phyloP scores from a whole-genome alignment of 2,888 invertebrate species.

The Epirrita christyi region DNA sequence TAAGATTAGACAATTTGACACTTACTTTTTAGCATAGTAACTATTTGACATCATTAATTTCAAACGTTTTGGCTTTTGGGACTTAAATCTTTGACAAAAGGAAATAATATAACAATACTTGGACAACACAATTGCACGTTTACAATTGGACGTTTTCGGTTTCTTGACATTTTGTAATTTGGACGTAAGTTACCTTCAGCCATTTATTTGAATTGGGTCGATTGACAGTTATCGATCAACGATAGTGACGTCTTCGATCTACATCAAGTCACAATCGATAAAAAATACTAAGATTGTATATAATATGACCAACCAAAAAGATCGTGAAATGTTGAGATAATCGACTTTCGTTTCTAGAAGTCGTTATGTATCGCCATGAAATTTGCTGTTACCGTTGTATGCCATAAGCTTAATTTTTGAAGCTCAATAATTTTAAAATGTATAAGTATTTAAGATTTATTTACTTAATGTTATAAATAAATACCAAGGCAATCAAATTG shows the following conservation, averaged over 20 bases:
- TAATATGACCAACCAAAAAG: conserved; percentile 1
- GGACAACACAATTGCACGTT: no score
- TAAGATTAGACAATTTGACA: no score
- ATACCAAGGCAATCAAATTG: conserved; percentile 4
- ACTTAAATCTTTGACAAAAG: no score
- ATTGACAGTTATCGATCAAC: conserved; percentile 7
- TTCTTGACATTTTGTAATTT: no score
- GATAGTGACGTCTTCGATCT: neutral
- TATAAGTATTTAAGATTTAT: conserved; percentile 6
- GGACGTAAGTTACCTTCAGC: no score
- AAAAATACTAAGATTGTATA: neutral
- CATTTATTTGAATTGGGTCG: conserved; percentile 6
- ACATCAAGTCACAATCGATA: neutral
- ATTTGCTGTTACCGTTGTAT: conserved; percentile 26
- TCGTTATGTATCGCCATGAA: conserved; percentile 3
- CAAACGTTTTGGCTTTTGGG: no score
- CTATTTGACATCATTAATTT: no score
- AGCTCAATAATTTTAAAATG: conserved; percentile 18
- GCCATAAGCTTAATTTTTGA: conserved; percentile 26
- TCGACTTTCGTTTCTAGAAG: neutral
- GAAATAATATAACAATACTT: no score
- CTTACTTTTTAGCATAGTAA: no score
- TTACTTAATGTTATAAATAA: conserved; percentile 16
- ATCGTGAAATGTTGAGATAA: conserved; percentile 8
- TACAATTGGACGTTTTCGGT: no score